Conservation (phyloP, 2,113 vertebrate species). For the Catharus bicknelli region DNA sequence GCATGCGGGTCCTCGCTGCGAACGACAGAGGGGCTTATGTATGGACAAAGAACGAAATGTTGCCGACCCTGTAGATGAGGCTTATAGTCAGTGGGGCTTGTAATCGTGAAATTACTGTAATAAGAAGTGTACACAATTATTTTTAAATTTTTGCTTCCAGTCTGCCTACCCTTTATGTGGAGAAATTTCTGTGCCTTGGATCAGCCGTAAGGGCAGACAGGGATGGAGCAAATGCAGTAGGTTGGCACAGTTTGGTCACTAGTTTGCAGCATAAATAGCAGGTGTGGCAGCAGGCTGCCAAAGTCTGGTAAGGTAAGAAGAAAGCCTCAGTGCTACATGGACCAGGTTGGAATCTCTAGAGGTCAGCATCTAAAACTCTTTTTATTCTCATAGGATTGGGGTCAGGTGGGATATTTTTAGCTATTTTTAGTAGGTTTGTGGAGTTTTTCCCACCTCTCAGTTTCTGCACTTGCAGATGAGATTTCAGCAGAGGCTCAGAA, state of each 20-base stretch:
- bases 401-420: neutral
- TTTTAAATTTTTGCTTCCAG: neutral
- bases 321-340: neutral
- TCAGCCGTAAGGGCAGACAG: rapidly evolving
- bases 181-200: neutral
- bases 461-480: neutral
- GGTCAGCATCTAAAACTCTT: neutral
- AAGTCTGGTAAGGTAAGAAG: neutral
- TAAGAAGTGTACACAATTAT: neutral
- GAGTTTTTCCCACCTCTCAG: too few relatives aligned
- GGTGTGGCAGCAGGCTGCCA: neutral
- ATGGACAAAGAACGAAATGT: too few relatives aligned
- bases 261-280: neutral
- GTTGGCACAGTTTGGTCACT: neutral
- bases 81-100: too few relatives aligned
- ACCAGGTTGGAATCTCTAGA: neutral
- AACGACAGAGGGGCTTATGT: too few relatives aligned
- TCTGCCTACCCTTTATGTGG: neutral
- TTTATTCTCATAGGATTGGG: neutral
- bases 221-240: neutral
- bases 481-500: neutral
- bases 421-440: neutral
- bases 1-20: too few relatives aligned
- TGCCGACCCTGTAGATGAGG: too few relatives aligned
- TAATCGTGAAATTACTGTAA: neutral